phyloP scores from a whole-genome alignment of 2,797 vertebrate species.

The Fratercula arctica region DNA sequence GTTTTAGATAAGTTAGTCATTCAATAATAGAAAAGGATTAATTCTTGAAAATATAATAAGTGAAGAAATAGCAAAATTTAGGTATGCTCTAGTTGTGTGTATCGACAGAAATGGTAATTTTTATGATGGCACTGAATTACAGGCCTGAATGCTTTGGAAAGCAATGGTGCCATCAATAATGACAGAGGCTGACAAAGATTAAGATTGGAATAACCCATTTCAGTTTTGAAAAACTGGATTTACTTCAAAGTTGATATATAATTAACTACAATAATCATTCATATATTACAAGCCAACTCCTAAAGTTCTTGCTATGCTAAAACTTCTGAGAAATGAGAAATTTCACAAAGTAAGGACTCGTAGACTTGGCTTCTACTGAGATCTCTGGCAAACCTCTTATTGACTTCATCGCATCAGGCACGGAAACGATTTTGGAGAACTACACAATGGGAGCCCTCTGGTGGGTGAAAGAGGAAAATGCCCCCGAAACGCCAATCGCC shows the following conservation, averaged over 20 bases:
- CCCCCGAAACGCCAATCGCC: background rate
- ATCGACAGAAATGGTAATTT: background rate
- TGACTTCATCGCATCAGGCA: background rate
- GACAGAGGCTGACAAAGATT: background rate
- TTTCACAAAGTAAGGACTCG: background rate
- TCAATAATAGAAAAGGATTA: background rate
- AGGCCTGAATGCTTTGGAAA: background rate
- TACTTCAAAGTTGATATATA: background rate
- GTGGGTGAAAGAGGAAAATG: background rate
- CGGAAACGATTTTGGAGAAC: fast-evolving
- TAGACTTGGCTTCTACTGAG: background rate
- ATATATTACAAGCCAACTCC: background rate
- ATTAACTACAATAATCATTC: background rate
- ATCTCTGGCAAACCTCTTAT: background rate
- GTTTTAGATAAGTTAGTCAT: background rate
- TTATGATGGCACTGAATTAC: background rate
- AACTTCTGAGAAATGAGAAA: background rate
- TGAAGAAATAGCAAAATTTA: background rate
- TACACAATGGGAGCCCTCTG: background rate
- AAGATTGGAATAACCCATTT: background rate
- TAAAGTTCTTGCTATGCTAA: background rate
- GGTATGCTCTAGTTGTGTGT: background rate
- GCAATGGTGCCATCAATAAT: background rate
- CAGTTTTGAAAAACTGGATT: background rate
- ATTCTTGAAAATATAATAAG: background rate